These are phyloP conservation scores for Myoxocephalus aenaeus DNA, from an alignment of 2,797 vertebrate species.

Conservation along the genomic window DNA sequence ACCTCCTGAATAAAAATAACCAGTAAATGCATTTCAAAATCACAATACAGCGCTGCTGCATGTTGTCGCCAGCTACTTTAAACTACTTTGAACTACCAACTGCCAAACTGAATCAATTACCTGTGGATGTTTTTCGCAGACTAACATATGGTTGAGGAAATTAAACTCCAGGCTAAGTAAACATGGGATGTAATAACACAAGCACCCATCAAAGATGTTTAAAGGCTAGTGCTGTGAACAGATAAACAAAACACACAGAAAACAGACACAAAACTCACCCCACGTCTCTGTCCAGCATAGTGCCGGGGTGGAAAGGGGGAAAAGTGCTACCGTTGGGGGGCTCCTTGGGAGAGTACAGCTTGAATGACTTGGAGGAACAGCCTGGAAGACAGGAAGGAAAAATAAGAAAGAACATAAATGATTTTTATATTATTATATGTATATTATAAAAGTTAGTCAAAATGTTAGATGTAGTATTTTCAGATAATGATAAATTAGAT, in stretches of 20 bases:
- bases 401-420: not conserved
- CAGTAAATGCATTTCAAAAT: slow-evolving; percentile 14
- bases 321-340: slow-evolving; percentile 94
- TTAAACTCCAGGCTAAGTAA: slow-evolving; percentile 1
- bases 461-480: not conserved
- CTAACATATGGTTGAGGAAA: not conserved
- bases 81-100: not conserved
- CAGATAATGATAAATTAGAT: not conserved
- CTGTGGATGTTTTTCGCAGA: slow-evolving; percentile 13
- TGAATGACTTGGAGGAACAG: slow-evolving; percentile 99
- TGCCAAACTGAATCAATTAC: not conserved
- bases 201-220: not conserved
- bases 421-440: not conserved
- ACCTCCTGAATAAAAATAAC: not conserved
- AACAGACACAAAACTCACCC: slow-evolving; percentile 84
- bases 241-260: slow-evolving; percentile 16
- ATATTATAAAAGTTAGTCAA: not conserved
- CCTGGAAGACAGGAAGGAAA: slow-evolving; percentile 78
- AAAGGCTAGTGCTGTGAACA: not conserved
- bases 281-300: slow-evolving; percentile 99
- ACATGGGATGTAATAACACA: not conserved
- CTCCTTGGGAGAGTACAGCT: slow-evolving; percentile 96
- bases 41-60: not conserved
- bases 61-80: not conserved
- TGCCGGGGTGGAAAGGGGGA: slow-evolving; percentile 98